Evolutionary conservation across 2,888 invertebrate genomes (phyloP), one percentile per base, ranked within the genome.

Genomic region (Cheilosia pagana): DNA sequence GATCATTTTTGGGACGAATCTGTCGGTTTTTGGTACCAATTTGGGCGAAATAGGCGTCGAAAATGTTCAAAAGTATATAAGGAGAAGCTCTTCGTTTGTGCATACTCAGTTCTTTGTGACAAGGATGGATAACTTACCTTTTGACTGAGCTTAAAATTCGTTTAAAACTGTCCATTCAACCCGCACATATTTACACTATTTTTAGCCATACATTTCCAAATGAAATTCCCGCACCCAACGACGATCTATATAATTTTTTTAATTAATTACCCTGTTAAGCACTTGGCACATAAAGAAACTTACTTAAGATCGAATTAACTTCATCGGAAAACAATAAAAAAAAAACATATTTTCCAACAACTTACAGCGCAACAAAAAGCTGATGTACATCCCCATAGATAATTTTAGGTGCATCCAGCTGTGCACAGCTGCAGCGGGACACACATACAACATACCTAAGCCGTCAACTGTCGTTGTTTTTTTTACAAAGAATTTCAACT

Each of bases 391-490:
- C 7, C 7, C 16, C 12, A 31, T 25, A 55, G 19, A 23, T 25
- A 25, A 16, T 35, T 53, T 53, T 21, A 53, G 45, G 10, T 35
- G 3, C 14, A 65, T 72, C 71, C 71, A 72, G 55, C 77, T 72
- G 71, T 60, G 71, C 71, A 67, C 77, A 77, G 77, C 77, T 77
- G 77, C 67, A 72, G 4, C 16, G 5, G 35, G 55, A 31, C 53
- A 28, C 65, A 55, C 45, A 60, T 48, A 48, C 50, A 28, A 12
- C 16, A 25, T 21, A 16, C 35, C 35, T 12, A 3, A 45, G 60
- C 59, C 53, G 72, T 65, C 48, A 71, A 50, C 43, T 8, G 8
- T 77, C 31, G 19, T 10, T 7, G 2, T 43, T 16, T 43, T 16
- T 5, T 43, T 68, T 50, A 55, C 28, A 63, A 71, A 65, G 63